Percentiles rank a stretch among this genome's conserved stretches.
These are phyloP conservation scores for Yoshiicerus persimilis DNA, from an alignment of 1,140 invertebrate species.

Conservation along the genomic window DNA sequence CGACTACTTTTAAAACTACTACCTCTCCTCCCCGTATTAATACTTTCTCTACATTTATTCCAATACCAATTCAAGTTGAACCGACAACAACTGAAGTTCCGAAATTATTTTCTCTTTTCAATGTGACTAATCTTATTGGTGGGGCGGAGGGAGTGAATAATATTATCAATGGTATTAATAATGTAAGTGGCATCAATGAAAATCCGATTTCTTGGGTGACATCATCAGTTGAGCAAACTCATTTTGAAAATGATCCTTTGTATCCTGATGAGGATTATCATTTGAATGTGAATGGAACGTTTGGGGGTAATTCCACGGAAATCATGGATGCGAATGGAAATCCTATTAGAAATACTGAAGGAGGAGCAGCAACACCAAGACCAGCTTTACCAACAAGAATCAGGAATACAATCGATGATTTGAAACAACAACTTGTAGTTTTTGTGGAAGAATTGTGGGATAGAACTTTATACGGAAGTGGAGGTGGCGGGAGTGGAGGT, in stretches of 20 bases:
- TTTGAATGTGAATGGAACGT: no score
- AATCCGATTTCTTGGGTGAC: neutral
- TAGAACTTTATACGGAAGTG: neutral
- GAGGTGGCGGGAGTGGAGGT: neutral
- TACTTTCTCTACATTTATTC: no score
- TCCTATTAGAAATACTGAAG: neutral
- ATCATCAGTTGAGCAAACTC: neutral
- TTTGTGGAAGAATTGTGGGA: neutral
- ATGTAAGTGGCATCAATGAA: neutral
- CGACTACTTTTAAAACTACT: no score
- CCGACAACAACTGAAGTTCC: neutral
- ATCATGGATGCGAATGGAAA: neutral
- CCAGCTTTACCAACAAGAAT: neutral
- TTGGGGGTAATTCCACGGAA: neutral
- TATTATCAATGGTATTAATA: neutral
- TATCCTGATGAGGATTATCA: neutral
- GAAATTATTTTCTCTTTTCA: neutral
- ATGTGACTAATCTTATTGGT: neutral
- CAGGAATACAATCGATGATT: neutral
- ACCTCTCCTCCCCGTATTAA: neutral
- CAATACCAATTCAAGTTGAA: neutral
- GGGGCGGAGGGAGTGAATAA: neutral
- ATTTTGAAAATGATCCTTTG: neutral
- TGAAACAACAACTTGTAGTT: neutral
- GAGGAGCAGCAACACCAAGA: neutral